Evolutionary conservation across 1,140 invertebrate species (phyloP).

Genomic region (Melipona quadrifasciata): DNA sequence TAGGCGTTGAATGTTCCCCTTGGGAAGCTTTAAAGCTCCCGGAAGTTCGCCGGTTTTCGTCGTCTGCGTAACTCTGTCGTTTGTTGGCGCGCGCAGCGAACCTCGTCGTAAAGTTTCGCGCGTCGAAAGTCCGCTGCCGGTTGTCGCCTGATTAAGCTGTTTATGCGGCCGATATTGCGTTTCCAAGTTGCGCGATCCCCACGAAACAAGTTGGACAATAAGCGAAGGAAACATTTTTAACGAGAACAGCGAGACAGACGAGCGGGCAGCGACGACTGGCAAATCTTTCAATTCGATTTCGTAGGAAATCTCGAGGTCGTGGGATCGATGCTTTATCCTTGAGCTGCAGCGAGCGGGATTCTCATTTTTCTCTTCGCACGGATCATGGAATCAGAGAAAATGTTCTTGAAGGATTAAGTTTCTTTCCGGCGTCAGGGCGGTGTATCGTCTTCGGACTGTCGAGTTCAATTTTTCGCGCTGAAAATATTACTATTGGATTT

Average conservation of each 20-base stretch:
- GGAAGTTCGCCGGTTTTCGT: slow-evolving; percentile 37
- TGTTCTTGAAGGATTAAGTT: background rate
- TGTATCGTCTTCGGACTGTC: background rate
- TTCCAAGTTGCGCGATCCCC: slow-evolving; percentile 43
- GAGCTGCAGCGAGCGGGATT: background rate
- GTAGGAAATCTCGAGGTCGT: background rate
- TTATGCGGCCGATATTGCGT: slow-evolving; percentile 51
- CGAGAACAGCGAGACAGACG: slow-evolving; percentile 39
- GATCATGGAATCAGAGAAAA: background rate
- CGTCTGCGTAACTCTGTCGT: slow-evolving; percentile 4
- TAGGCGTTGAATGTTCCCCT: background rate
- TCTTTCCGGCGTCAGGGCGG: no score
- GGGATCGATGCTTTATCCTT: slow-evolving; percentile 10
- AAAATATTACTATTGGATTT: background rate
- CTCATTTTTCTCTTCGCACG: background rate
- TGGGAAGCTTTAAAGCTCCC: background rate
- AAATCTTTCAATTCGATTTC: slow-evolving; percentile 17
- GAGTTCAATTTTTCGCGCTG: background rate
- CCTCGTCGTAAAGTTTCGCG: slow-evolving; percentile 41
- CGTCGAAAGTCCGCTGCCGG: slow-evolving; percentile 22
- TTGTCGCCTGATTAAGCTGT: slow-evolving; percentile 54
- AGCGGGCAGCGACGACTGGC: background rate
- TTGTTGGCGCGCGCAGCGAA: background rate
- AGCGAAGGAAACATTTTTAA: slow-evolving; percentile 48
- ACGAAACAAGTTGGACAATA: slow-evolving; percentile 62